Percentiles rank a stretch among this genome's conserved stretches.
These are phyloP conservation scores for Eupelmus urozonus DNA, from an alignment of 2,888 invertebrate species.

Conservation along the genomic window DNA sequence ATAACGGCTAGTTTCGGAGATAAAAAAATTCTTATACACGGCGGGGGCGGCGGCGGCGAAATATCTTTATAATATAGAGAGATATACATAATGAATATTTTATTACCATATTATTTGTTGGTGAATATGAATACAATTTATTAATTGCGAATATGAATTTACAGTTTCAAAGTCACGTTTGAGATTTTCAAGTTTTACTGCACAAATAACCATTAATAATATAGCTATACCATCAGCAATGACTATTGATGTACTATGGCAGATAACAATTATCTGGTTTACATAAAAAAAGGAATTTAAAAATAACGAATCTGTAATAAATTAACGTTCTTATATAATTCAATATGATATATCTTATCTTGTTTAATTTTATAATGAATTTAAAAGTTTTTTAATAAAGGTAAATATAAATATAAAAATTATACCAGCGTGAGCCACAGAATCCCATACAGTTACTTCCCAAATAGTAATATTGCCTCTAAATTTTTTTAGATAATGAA, in stretches of 20 bases:
- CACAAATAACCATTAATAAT: not conserved
- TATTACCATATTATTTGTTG: slow-evolving; percentile 23
- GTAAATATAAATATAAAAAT: not conserved
- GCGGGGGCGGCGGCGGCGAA: no score
- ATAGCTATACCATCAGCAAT: not conserved
- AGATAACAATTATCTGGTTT: not conserved
- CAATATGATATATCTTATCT: not conserved
- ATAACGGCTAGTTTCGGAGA: no score
- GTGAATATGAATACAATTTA: slow-evolving; percentile 12
- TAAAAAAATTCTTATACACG: no score
- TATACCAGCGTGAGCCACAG: not conserved
- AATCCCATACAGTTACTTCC: not conserved
- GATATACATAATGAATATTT: no score
- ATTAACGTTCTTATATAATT: not conserved
- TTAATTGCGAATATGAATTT: not conserved
- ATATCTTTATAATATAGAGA: no score
- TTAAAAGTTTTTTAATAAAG: not conserved
- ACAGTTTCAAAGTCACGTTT: not conserved
- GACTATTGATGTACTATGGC: not conserved
- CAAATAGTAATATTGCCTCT: not conserved
- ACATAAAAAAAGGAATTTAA: not conserved
- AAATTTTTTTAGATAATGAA: not conserved
- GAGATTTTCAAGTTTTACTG: not conserved
- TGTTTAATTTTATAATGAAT: no score
- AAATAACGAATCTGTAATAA: not conserved